Evolutionary conservation across 2,113 vertebrate genomes (phyloP).

Genomic region (Stomatorhinus ivindoensis): DNA sequence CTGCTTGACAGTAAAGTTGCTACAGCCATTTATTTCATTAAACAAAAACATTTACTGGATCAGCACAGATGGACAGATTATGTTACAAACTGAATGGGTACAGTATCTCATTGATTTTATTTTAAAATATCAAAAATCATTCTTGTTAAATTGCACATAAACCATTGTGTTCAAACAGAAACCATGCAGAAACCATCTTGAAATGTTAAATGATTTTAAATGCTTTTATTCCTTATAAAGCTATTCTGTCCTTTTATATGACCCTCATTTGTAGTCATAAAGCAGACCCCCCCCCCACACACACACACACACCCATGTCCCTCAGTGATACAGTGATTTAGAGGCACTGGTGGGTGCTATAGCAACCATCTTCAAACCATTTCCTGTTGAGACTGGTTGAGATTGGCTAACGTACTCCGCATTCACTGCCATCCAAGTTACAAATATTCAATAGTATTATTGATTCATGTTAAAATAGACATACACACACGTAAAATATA

Average conservation of each 20-base stretch:
- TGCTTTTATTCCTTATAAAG: neutral
- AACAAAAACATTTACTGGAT: neutral
- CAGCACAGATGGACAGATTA: neutral
- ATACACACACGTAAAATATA: neutral
- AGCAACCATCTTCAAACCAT: slow-evolving; percentile 10
- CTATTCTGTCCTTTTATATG: neutral
- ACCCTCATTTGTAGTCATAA: neutral
- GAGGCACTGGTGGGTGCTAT: neutral
- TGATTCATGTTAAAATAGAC: neutral
- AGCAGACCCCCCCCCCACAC: neutral
- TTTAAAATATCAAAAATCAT: neutral
- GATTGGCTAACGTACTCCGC: neutral
- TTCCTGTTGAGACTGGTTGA: slow-evolving; percentile 3
- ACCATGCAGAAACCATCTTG: neutral
- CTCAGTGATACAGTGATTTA: slow-evolving; percentile 5
- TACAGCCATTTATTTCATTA: neutral
- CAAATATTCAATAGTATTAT: neutral
- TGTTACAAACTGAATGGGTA: neutral
- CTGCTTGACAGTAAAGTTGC: neutral
- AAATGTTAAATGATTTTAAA: neutral
- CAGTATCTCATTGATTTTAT: neutral
- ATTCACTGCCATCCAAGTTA: neutral
- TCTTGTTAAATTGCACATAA: neutral
- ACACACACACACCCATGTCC: neutral
- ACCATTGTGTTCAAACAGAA: neutral